Evolutionary conservation across 2,113 vertebrate species (phyloP).

Genomic region (Tichodroma muraria): DNA sequence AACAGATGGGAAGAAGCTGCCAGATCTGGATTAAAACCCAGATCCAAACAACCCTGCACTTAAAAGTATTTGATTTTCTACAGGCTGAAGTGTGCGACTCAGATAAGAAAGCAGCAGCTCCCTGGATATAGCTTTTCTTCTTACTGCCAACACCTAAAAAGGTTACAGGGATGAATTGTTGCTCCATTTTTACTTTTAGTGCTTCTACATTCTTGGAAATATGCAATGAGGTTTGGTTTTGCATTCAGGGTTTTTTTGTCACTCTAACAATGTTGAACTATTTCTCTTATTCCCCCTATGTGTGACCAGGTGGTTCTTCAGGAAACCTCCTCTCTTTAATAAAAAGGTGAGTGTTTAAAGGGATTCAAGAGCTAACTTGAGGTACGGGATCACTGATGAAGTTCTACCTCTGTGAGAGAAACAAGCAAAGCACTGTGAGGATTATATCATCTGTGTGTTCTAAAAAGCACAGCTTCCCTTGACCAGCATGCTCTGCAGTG

Average conservation of each 20-base stretch:
- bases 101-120: background rate
- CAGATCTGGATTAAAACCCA: conserved; percentile 33
- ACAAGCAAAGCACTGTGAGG: background rate
- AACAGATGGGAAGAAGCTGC: conserved; percentile 8
- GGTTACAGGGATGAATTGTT: background rate
- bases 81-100: background rate
- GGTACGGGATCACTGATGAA: background rate
- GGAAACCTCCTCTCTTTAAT: conserved; percentile 59
- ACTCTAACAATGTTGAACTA: background rate
- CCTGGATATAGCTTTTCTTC: background rate
- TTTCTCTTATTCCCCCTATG: background rate
- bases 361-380: background rate
- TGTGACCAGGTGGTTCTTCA: conserved; percentile 71
- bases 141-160: background rate
- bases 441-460: background rate
- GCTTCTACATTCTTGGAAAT: background rate
- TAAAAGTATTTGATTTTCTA: background rate
- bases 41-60: background rate
- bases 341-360: conserved; percentile 61
- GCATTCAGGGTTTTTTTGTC: background rate
- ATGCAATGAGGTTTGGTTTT: background rate
- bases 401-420: background rate
- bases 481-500: background rate
- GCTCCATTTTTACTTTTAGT: background rate
- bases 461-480: background rate